Evolutionary conservation across 2,113 vertebrate genomes (phyloP).

Genomic region (Probosciger aterrimus): DNA sequence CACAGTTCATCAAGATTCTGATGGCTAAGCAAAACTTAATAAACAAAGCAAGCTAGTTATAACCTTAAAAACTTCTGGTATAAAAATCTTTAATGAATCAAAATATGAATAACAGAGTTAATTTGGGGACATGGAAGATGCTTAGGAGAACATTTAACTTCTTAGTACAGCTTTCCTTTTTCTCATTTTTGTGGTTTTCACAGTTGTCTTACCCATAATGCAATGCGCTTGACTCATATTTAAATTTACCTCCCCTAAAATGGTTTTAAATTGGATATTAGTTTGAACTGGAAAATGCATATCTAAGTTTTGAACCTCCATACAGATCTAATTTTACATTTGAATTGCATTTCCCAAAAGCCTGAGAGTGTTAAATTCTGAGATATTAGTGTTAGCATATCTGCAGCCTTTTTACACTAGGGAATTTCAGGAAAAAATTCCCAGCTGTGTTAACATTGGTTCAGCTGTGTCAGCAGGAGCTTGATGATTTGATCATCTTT

Average conservation of each 20-base stretch:
- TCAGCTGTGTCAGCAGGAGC: background rate
- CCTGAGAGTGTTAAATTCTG: background rate
- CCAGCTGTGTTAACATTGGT: background rate
- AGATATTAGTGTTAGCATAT: background rate
- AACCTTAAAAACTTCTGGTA: background rate
- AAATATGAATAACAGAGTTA: background rate
- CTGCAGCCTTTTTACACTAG: background rate
- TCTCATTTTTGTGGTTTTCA: background rate
- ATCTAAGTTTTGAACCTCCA: background rate
- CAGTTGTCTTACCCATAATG: background rate
- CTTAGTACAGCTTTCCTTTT: background rate
- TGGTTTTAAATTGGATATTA: background rate
- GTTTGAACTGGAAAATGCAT: background rate
- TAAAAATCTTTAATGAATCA: background rate
- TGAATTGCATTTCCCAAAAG: background rate
- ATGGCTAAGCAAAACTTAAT: background rate
- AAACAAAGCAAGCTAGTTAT: background rate
- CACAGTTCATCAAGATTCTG: background rate
- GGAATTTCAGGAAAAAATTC: conserved; percentile 29
- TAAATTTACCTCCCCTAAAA: background rate
- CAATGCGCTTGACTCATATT: background rate
- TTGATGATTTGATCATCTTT: background rate
- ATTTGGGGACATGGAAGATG: background rate
- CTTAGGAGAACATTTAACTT: background rate
- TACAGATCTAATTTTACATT: background rate